phyloP scores from a whole-genome alignment of 2,888 invertebrate genomes.

The Oscheius sp. region DNA sequence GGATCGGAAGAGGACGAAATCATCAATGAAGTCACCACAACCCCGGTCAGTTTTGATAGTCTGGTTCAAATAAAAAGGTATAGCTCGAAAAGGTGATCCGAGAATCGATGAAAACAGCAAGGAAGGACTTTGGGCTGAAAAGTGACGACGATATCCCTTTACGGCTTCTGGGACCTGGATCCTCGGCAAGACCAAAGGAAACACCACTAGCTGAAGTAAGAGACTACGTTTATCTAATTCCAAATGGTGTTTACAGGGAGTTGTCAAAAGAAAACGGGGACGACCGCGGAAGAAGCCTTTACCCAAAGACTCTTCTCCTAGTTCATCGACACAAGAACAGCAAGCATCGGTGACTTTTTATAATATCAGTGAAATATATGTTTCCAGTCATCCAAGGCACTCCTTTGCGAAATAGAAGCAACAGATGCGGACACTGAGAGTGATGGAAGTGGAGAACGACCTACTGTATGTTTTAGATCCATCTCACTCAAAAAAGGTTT shows the following conservation, averaged over 20 bases:
- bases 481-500: too few species aligned
- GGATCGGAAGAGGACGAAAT: slow-evolving; percentile 26
- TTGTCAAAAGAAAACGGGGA: slow-evolving; percentile 6
- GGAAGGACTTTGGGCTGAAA: slow-evolving; percentile 10
- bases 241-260: background rate
- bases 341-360: background rate
- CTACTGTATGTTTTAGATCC: background rate
- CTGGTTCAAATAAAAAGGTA: too few species aligned
- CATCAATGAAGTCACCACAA: slow-evolving; percentile 18
- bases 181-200: background rate
- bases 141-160: slow-evolving; percentile 13
- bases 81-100: slow-evolving; percentile 8
- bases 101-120: slow-evolving; percentile 22
- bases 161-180: background rate
- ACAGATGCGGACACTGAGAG: slow-evolving; percentile 8
- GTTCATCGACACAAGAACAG: background rate
- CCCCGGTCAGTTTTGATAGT: background rate
- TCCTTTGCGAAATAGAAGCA: background rate
- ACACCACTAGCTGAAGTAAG: background rate
- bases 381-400: too few species aligned
- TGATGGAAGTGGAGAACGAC: background rate
- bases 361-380: too few species aligned
- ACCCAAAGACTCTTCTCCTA: background rate
- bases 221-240: too few species aligned
- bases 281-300: background rate